Percentiles rank a stretch among this genome's conserved stretches.
These are phyloP conservation scores for Oreonectes daqikongensis DNA, from an alignment of 2,797 vertebrate species.

Conservation along the genomic window DNA sequence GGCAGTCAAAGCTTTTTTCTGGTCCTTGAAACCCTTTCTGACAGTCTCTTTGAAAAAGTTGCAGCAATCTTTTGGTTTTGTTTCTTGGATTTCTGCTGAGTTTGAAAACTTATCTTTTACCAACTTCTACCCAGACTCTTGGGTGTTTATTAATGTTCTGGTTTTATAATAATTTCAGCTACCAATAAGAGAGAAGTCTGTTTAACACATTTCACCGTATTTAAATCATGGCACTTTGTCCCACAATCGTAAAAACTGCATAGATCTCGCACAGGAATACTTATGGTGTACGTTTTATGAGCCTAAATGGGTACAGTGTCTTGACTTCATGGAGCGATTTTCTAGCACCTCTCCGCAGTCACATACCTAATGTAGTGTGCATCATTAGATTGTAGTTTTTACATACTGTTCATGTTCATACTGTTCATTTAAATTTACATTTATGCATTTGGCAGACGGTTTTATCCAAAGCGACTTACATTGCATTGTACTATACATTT, in stretches of 20 bases:
- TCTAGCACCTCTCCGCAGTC: not conserved
- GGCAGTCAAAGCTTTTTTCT: slow-evolving; percentile 21
- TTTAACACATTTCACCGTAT: not conserved
- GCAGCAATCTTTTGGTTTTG: slow-evolving; percentile 4
- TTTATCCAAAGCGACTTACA: too few species aligned
- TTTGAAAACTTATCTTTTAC: not conserved
- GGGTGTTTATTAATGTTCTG: not conserved
- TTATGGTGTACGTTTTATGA: not conserved
- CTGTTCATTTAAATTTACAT: too few species aligned
- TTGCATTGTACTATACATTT: too few species aligned
- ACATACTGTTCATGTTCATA: not conserved
- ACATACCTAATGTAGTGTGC: not conserved
- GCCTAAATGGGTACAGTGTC: not conserved
- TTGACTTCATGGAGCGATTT: not conserved
- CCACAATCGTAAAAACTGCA: not conserved
- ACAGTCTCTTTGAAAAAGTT: slow-evolving; percentile 1
- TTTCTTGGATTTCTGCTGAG: not conserved
- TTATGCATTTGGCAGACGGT: too few species aligned
- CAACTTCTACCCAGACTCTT: not conserved
- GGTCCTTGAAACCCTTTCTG: slow-evolving; percentile 20
- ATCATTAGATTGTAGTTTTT: not conserved
- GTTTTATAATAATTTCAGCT: not conserved
- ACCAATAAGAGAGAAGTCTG: not conserved
- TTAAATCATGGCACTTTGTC: not conserved
- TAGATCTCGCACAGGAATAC: not conserved